A percentile compares a stretch with the other conserved stretches of the same genome.
Evolutionary conservation across 2,113 vertebrate genomes (phyloP).

Genomic region (Calypte anna): DNA sequence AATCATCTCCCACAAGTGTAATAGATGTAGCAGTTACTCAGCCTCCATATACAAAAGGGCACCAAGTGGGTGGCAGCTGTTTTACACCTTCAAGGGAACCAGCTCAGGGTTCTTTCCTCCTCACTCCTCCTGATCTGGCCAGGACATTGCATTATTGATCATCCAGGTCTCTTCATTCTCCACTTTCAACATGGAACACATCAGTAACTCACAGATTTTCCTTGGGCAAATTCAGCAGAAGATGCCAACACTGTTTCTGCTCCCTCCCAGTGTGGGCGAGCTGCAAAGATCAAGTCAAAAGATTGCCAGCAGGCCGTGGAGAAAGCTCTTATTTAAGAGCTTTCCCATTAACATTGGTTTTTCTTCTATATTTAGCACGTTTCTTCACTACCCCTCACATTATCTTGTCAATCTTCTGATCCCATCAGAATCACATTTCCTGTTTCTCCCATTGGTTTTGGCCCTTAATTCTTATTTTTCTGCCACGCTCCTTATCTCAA

Average conservation of each 20-base stretch:
- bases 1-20: not conserved
- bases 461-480: not conserved
- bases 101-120: not conserved
- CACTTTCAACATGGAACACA: not conserved
- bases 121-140: not conserved
- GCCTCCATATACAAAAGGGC: not conserved
- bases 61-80: not conserved
- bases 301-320: not conserved
- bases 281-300: not conserved
- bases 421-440: not conserved
- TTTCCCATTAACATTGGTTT: not conserved
- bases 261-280: rapidly evolving
- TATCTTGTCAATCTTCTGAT: not conserved
- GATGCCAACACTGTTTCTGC: not conserved
- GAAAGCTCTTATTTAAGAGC: not conserved
- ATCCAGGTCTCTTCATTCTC: not conserved
- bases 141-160: rapidly evolving
- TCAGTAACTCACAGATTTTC: not conserved
- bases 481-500: not conserved
- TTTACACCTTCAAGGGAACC: not conserved
- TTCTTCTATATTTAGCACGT: not conserved
- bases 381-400: not conserved
- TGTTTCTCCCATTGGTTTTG: not conserved
- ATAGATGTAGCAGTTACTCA: rapidly evolving
- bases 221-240: not conserved